These are phyloP conservation scores for Pegoplata infirma DNA, from an alignment of 2,888 invertebrate genomes.

Conservation along the genomic window DNA sequence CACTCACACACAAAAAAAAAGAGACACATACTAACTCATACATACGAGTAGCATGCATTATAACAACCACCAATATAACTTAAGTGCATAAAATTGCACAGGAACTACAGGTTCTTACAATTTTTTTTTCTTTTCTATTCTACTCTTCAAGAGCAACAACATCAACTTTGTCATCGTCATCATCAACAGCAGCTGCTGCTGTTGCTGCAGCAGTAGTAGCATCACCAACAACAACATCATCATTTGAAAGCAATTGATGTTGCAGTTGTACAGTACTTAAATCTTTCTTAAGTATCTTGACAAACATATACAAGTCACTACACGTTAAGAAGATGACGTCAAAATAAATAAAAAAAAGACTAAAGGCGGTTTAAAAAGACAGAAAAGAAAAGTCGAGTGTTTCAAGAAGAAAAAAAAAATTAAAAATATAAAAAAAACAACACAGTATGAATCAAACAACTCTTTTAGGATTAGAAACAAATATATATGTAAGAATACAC, in stretches of 20 bases:
- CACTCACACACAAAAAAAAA: neutral
- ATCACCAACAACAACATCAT: conserved; percentile 68
- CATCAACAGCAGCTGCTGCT: too few species aligned
- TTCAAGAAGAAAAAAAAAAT: conserved; percentile 29
- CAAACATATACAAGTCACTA: conserved; percentile 41
- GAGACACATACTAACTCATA: neutral
- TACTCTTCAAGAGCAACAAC: conserved; percentile 13
- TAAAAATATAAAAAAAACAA: too few species aligned
- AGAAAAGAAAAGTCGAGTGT: conserved; percentile 47
- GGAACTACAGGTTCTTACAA: conserved; percentile 34
- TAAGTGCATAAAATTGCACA: conserved; percentile 58
- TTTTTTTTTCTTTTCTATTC: too few species aligned
- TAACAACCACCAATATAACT: conserved; percentile 30
- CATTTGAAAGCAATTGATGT: conserved; percentile 60
- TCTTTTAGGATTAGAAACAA: conserved; percentile 40
- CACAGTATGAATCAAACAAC: conserved; percentile 43
- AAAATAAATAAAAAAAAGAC: conserved; percentile 23
- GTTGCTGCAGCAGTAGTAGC: too few species aligned
- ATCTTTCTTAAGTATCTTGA: conserved; percentile 61
- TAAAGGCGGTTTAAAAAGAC: conserved; percentile 53
- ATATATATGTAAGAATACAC: too few species aligned
- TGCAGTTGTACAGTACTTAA: conserved; percentile 62
- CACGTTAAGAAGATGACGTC: conserved; percentile 3
- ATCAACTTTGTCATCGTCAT: conserved; percentile 43
- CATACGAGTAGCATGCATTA: neutral